Evolutionary conservation across 2,888 invertebrate species (phyloP).

Genomic region (Baccha elongata): DNA sequence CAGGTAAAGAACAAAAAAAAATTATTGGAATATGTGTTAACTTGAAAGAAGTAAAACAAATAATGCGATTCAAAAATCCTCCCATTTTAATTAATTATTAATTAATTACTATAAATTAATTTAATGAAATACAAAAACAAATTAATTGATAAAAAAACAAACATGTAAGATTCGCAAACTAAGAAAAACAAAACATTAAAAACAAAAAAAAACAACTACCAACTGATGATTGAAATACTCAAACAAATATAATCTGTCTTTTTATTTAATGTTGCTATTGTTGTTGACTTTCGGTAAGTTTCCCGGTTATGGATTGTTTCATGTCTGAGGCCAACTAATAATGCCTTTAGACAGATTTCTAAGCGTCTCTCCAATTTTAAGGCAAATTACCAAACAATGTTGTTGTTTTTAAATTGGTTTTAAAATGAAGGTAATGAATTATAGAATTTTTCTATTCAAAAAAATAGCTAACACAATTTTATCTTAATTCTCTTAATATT

Average conservation of each 20-base stretch:
- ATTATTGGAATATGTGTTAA: constrained; percentile 28
- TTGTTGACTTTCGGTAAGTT: neutral
- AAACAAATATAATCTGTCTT: constrained; percentile 56
- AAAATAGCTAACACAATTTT: too few species aligned
- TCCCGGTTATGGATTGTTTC: too few species aligned
- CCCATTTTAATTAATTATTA: constrained; percentile 56
- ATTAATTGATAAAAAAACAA: neutral
- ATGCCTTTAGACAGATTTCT: too few species aligned
- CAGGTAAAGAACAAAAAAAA: constrained; percentile 15
- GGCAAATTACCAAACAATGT: too few species aligned
- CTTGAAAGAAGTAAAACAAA: constrained; percentile 35
- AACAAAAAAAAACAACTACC: constrained; percentile 44
- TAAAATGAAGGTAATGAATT: too few species aligned
- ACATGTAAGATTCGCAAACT: constrained; percentile 54
- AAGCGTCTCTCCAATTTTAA: too few species aligned
- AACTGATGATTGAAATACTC: constrained; percentile 73
- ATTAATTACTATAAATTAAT: constrained; percentile 61
- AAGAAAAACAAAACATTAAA: constrained; percentile 31
- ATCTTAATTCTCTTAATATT: too few species aligned
- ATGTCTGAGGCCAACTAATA: too few species aligned
- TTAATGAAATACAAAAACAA: constrained; percentile 48
- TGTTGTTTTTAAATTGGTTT: too few species aligned
- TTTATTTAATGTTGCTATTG: constrained; percentile 31
- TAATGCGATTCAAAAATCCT: constrained; percentile 57
- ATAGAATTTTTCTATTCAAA: too few species aligned